Conservation (phyloP, 2,888 invertebrate genomes). For the Antheraea yamamai region DNA sequence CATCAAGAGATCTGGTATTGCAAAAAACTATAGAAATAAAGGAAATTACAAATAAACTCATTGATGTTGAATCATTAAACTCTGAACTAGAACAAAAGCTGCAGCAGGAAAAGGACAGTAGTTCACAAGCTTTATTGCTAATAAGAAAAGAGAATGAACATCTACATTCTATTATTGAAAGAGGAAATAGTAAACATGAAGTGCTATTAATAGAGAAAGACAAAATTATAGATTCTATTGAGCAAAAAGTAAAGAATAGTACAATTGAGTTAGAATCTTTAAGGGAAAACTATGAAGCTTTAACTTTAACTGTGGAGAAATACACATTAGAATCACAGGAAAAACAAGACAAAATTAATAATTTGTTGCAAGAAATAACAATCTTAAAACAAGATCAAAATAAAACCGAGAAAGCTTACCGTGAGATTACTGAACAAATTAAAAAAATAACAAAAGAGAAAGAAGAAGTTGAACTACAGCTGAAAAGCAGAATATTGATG, state of each 20-base stretch:
- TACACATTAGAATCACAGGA: slow-evolving; percentile 41
- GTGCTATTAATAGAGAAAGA: slow-evolving; percentile 52
- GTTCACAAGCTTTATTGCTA: slow-evolving; percentile 39
- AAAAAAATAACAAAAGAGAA: slow-evolving; percentile 26
- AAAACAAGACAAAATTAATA: slow-evolving; percentile 36
- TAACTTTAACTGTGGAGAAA: slow-evolving; percentile 45
- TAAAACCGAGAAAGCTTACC: slow-evolving; percentile 27
- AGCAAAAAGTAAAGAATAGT: slow-evolving; percentile 42
- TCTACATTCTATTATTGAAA: slow-evolving; percentile 50
- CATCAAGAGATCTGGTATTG: slow-evolving; percentile 30
- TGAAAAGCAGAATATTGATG: slow-evolving; percentile 26
- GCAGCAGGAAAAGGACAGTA: slow-evolving; percentile 39
- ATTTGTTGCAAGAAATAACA: slow-evolving; percentile 32
- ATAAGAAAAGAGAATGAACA: slow-evolving; percentile 53
- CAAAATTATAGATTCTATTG: slow-evolving; percentile 46
- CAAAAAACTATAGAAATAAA: slow-evolving; percentile 38
- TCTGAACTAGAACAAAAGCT: slow-evolving; percentile 42
- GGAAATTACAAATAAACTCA: slow-evolving; percentile 35
- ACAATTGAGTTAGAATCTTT: slow-evolving; percentile 40
- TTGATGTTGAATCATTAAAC: slow-evolving; percentile 36
- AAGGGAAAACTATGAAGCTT: slow-evolving; percentile 43
- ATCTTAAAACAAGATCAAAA: slow-evolving; percentile 29
- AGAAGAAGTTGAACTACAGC: slow-evolving; percentile 23
- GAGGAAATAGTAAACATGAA: slow-evolving; percentile 52
- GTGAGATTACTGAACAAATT: slow-evolving; percentile 25